A percentile compares a stretch with the other conserved stretches of the same genome.
phyloP scores from a whole-genome alignment of 2,113 vertebrate species.

The Corapipo altera region DNA sequence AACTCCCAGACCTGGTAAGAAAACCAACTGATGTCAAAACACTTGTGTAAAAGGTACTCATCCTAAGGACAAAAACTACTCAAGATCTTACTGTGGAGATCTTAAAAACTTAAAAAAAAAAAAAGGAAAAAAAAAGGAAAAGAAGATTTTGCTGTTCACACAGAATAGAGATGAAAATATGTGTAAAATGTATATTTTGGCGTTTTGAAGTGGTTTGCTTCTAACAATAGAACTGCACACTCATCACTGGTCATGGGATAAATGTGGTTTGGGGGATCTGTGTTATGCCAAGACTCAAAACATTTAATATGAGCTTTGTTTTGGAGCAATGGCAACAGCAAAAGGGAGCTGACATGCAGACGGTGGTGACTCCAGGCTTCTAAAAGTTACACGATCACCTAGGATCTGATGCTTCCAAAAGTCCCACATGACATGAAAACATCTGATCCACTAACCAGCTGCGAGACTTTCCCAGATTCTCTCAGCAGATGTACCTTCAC shows the following conservation, averaged over 20 bases:
- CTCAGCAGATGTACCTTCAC: background rate
- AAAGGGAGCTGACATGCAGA: background rate
- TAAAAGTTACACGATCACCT: background rate
- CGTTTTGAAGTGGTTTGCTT: slow-evolving; percentile 36
- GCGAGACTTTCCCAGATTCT: background rate
- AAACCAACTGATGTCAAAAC: background rate
- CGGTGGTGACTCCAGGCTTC: background rate
- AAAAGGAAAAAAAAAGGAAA: background rate
- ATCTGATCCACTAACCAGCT: background rate
- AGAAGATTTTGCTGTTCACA: background rate
- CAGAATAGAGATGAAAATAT: background rate
- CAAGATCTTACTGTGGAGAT: background rate
- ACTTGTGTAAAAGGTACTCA: background rate
- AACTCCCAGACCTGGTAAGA: background rate
- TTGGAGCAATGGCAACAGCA: slow-evolving; percentile 1
- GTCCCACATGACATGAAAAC: background rate
- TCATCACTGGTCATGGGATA: slow-evolving; percentile 46
- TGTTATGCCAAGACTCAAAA: background rate
- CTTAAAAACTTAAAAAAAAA: background rate
- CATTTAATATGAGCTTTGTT: slow-evolving; percentile 4
- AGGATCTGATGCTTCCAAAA: background rate
- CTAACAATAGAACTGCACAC: slow-evolving; percentile 48
- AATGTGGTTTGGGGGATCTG: slow-evolving; percentile 28
- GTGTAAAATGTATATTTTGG: background rate
- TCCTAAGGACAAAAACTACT: background rate